Evolutionary conservation across 2,797 vertebrate genomes (phyloP), one percentile per base, ranked within the genome.

Genomic region (Rhyacichthys aspro): DNA sequence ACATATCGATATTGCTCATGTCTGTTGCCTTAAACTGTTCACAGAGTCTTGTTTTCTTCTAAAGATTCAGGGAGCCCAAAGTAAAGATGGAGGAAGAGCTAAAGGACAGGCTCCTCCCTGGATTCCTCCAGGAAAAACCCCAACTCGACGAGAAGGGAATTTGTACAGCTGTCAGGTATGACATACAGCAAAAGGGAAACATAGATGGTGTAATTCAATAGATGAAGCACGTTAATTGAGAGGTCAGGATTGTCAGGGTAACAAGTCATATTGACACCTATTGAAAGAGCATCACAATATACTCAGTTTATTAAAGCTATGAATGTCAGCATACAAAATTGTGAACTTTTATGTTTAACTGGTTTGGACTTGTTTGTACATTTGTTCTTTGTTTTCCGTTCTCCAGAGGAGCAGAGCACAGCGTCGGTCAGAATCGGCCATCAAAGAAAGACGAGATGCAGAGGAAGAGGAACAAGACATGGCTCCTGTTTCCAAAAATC

Each of bases 41-140:
- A 28, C 23, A 28, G 3, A 28, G 11, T 3, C 3, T 8, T 39
- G 33, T 37, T 7, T 45, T 48, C 17, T 76, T 14, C 55, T 47
- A 3, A 50, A 18, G 46, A 64, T 54, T 1, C 70, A 49, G 18
- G 72, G 67, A 9, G 8, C 17, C 10, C 91, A 87, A 3, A 78
- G 63, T 70, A 71, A 94, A 90, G 89, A 92, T 6, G 84, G 76
- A 1, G 76, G 86, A 54, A 91, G 79, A 63, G 83, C 92, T 19
- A 95, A 93, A 89, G 86, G 88, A 34, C 91, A 6, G 23, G 23
- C 91, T 60, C 89, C 88, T 43, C 96, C 96, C 7, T 98, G 96
- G 96, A 86, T 96, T 42, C 96, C 95, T 67, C 95, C 96, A 3
- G 96, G 96, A 83, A 95, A 88, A 79, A 78, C 85, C 43, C 88